Conservation (phyloP, 2,797 vertebrate genomes). For the Squalus acanthias region DNA sequence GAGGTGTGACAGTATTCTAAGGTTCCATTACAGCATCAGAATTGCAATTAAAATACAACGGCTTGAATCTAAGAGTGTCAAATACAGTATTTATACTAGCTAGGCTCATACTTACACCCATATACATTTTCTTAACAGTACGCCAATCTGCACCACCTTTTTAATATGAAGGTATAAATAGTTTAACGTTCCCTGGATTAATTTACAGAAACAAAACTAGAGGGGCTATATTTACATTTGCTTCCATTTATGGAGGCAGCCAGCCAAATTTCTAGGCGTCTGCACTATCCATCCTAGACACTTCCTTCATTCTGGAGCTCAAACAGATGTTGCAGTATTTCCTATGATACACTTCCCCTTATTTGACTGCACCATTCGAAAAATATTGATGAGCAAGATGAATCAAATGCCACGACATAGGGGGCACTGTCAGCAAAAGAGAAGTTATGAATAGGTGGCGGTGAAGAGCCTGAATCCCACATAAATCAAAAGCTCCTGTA, state of each 20-base stretch:
- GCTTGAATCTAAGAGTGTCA: not conserved
- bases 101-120: not conserved
- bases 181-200: not conserved
- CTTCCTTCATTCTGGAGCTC: not conserved
- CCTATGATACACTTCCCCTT: not conserved
- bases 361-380: not conserved
- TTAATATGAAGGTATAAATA: not conserved
- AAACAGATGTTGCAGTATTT: not conserved
- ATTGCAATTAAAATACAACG: not conserved
- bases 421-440: not conserved
- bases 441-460: not conserved
- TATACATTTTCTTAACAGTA: not conserved
- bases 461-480: not conserved
- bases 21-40: not conserved
- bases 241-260: slow-evolving; percentile 3
- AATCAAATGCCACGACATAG: not conserved
- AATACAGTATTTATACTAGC: not conserved
- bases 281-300: not conserved
- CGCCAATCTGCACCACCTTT: not conserved
- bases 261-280: not conserved
- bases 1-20: not conserved
- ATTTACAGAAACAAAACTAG: not conserved
- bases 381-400: not conserved
- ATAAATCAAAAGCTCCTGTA: not conserved
- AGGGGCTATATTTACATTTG: not conserved